Conservation (phyloP, 2,888 invertebrate species). For the Lasioglossum figueresi region DNA sequence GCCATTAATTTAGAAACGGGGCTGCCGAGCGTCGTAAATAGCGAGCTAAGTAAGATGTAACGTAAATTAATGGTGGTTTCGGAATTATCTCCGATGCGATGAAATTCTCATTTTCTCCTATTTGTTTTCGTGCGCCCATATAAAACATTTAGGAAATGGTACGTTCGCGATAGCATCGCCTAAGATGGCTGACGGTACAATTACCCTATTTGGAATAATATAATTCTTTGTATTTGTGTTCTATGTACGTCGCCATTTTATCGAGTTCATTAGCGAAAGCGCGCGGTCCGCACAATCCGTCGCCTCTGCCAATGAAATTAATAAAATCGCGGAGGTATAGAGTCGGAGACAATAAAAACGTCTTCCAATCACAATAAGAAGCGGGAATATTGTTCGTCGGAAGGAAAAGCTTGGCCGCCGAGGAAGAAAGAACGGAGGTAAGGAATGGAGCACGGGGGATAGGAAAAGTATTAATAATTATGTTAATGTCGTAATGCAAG, state of each 20-base stretch:
- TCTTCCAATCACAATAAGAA: not conserved
- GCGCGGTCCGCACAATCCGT: not conserved
- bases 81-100: not conserved
- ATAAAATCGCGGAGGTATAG: not conserved
- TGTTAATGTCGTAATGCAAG: slow-evolving; percentile 80
- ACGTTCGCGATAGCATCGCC: not conserved
- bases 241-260: not conserved
- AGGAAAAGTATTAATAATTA: slow-evolving; percentile 80
- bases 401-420: not conserved
- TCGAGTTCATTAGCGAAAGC: not conserved
- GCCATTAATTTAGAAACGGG: slow-evolving; percentile 45
- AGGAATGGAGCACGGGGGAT: slow-evolving; percentile 16
- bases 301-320: not conserved
- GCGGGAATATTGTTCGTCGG: not conserved
- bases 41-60: not conserved
- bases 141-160: not conserved
- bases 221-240: not conserved
- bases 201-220: not conserved
- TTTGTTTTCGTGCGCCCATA: not conserved
- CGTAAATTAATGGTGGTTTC: slow-evolving; percentile 13
- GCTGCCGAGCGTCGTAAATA: slow-evolving; percentile 10
- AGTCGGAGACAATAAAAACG: not conserved
- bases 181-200: not conserved
- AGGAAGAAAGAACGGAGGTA: not conserved
- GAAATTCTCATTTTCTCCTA: not conserved